phyloP scores from a whole-genome alignment of 2,113 vertebrate genomes.

The Ranitomeya variabilis region DNA sequence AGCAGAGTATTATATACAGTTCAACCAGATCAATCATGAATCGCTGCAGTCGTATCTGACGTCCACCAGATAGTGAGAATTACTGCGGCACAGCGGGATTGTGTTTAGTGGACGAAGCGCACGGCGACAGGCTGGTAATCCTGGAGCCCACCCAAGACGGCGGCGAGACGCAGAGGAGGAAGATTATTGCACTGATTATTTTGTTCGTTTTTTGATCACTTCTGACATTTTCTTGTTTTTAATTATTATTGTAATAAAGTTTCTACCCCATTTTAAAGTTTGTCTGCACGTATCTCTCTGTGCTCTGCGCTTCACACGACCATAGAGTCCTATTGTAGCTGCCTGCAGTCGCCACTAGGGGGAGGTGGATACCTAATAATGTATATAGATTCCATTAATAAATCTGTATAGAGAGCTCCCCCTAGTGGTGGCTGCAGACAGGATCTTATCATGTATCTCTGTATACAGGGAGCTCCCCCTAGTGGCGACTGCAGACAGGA shows the following conservation, averaged over 20 bases:
- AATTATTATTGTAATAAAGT: constrained; percentile 51
- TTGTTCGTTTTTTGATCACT: background rate
- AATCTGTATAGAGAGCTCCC: no score
- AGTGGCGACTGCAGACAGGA: no score
- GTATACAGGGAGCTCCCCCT: no score
- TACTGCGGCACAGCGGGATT: constrained; percentile 20
- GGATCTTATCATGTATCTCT: no score
- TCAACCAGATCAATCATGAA: constrained; percentile 69
- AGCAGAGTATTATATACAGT: constrained; percentile 82
- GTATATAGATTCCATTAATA: no score
- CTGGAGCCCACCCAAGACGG: background rate
- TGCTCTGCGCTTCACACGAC: background rate
- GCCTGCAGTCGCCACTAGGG: background rate
- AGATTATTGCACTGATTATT: constrained; percentile 4
- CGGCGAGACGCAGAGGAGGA: background rate
- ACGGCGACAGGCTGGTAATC: constrained; percentile 12
- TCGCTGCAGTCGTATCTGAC: constrained; percentile 15
- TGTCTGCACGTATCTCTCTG: background rate
- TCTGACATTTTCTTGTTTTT: constrained; percentile 26
- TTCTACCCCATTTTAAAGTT: constrained; percentile 39
- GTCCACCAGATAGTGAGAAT: background rate
- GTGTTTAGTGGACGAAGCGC: background rate
- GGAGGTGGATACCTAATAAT: background rate
- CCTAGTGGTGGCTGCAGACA: no score
- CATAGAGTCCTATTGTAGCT: background rate